These are phyloP conservation scores for Rafetus swinhoei DNA, from an alignment of 2,113 vertebrate genomes.

Conservation along the genomic window DNA sequence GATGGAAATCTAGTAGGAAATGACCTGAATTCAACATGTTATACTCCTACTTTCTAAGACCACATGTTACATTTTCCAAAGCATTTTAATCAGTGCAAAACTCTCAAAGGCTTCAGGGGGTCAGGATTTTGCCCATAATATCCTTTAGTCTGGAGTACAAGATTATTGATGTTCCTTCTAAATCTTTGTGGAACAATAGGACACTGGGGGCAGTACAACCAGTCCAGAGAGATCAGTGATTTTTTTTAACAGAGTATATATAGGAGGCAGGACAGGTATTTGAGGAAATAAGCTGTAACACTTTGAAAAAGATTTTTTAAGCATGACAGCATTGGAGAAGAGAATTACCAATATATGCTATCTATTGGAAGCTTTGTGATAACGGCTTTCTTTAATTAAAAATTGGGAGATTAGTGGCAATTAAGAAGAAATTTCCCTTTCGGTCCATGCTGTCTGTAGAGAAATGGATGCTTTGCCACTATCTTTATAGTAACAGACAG, in stretches of 20 bases:
- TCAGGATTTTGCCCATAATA: background rate
- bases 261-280: background rate
- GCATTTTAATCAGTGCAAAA: background rate
- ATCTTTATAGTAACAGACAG: constrained; percentile 71
- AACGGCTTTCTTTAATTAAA: constrained; percentile 76
- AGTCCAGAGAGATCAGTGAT: constrained; percentile 5
- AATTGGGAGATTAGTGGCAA: constrained; percentile 76
- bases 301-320: constrained; percentile 28
- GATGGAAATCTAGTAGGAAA: background rate
- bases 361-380: constrained; percentile 41
- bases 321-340: constrained; percentile 33
- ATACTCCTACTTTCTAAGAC: background rate
- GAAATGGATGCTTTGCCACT: constrained; percentile 75
- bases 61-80: background rate
- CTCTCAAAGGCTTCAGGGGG: background rate
- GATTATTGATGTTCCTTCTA: background rate
- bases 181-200: background rate
- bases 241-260: background rate
- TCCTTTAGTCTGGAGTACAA: background rate
- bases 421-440: constrained; percentile 78
- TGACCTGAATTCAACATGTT: background rate
- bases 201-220: fast-evolving
- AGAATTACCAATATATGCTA: background rate
- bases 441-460: constrained; percentile 69
- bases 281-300: constrained; percentile 9